Evolutionary conservation across 2,113 vertebrate species (phyloP).

Genomic region (Alosa alosa): DNA sequence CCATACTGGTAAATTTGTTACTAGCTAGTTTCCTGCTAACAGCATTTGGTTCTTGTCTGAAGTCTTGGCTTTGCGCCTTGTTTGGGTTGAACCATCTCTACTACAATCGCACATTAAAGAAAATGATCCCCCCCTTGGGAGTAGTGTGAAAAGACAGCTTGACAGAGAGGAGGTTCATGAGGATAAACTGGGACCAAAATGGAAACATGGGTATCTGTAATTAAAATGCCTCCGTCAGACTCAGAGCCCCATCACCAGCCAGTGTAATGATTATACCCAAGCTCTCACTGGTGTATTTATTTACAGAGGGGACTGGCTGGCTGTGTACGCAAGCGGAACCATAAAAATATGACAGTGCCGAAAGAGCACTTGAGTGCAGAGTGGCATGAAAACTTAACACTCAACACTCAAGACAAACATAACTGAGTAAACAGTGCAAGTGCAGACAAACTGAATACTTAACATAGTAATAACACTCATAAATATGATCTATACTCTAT

Average conservation of each 20-base stretch:
- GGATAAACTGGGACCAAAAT: neutral
- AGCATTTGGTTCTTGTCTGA: neutral
- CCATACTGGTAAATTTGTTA: neutral
- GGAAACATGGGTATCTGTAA: slow-evolving; percentile 14
- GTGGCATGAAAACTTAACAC: neutral
- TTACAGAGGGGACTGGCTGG: neutral
- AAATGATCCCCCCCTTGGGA: neutral
- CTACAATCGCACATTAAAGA: neutral
- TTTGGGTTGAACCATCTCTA: neutral
- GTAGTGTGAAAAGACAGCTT: neutral
- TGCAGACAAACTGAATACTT: neutral
- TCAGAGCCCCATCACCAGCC: neutral
- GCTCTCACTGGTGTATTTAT: neutral
- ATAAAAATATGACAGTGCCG: neutral
- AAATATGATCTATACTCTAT: neutral
- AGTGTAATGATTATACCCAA: neutral
- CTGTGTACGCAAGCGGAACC: neutral
- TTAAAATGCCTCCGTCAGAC: neutral
- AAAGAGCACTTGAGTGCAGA: neutral
- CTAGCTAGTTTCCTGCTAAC: neutral
- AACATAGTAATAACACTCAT: neutral
- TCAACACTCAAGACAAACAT: neutral
- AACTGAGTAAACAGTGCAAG: neutral
- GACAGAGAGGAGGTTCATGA: neutral
- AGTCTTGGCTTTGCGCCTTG: neutral